Evolutionary conservation across 2,888 invertebrate species (phyloP).

Genomic region (Drosophila pseudotalamancana): DNA sequence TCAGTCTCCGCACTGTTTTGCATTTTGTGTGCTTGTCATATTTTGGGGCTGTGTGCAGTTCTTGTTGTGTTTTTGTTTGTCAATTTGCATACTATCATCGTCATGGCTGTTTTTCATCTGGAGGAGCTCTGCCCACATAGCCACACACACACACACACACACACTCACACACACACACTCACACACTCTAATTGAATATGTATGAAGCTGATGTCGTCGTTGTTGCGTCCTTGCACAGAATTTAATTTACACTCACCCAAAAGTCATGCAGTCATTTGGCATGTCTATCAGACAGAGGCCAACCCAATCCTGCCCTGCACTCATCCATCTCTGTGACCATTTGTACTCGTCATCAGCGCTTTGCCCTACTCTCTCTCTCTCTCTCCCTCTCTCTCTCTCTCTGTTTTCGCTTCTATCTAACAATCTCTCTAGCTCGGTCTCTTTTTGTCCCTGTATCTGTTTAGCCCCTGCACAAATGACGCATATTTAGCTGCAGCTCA

Average conservation of each 20-base stretch:
- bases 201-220: slow-evolving; percentile 72
- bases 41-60: slow-evolving; percentile 56
- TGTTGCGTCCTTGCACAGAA: slow-evolving; percentile 68
- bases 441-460: slow-evolving; percentile 28
- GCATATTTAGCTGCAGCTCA: slow-evolving; percentile 77
- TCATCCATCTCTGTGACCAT: slow-evolving; percentile 73
- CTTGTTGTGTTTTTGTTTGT: slow-evolving; percentile 74
- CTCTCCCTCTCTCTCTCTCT: slow-evolving; percentile 13
- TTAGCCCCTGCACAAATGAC: slow-evolving; percentile 72
- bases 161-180: slow-evolving; percentile 31
- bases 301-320: slow-evolving; percentile 48
- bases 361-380: slow-evolving; percentile 15
- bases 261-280: slow-evolving; percentile 80
- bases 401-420: not conserved
- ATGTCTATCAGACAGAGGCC: slow-evolving; percentile 68
- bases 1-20: slow-evolving; percentile 46
- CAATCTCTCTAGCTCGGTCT: slow-evolving; percentile 13
- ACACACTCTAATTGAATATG: slow-evolving; percentile 77
- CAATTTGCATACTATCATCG: slow-evolving; percentile 82
- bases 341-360: slow-evolving; percentile 70
- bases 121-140: slow-evolving; percentile 10
- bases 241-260: slow-evolving; percentile 80
- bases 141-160: slow-evolving; percentile 18
- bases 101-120: slow-evolving; percentile 79
- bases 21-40: slow-evolving; percentile 71